These are phyloP conservation scores for Temnopleurus reevesii DNA, from an alignment of 53 echinoderm and acorn worm species.

Conservation along the genomic window DNA sequence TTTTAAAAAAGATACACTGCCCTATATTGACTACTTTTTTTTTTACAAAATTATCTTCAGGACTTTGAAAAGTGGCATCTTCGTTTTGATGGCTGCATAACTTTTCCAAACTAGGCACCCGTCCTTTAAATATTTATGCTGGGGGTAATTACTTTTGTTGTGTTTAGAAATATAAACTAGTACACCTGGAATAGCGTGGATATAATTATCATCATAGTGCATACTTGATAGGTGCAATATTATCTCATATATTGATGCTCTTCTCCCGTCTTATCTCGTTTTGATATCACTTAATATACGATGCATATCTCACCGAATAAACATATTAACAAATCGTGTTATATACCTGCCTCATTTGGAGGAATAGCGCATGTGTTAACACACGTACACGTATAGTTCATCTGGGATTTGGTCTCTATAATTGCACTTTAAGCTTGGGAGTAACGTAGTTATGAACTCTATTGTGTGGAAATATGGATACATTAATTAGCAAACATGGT, in stretches of 20 bases:
- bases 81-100: too few species aligned
- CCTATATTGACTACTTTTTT: too few species aligned
- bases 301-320: conserved; percentile 36
- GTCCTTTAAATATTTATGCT: too few species aligned
- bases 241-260: not conserved
- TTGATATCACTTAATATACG: conserved; percentile 31
- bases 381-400: not conserved
- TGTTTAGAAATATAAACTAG: not conserved
- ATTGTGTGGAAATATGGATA: conserved; percentile 8
- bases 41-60: too few species aligned
- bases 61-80: too few species aligned
- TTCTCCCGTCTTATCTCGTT: conserved; percentile 21
- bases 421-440: not conserved
- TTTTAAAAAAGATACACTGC: too few species aligned
- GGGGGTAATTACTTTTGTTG: too few species aligned
- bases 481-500: conserved; percentile 23
- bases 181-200: not conserved
- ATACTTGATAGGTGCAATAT: not conserved
- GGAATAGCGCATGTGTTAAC: not conserved
- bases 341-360: not conserved
- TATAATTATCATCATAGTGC: too few species aligned
- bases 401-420: not conserved
- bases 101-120: too few species aligned
- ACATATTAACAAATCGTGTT: conserved; percentile 30
- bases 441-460: not conserved